Conservation (phyloP, 2,113 vertebrate genomes). For the Micronycteris hirsuta region DNA sequence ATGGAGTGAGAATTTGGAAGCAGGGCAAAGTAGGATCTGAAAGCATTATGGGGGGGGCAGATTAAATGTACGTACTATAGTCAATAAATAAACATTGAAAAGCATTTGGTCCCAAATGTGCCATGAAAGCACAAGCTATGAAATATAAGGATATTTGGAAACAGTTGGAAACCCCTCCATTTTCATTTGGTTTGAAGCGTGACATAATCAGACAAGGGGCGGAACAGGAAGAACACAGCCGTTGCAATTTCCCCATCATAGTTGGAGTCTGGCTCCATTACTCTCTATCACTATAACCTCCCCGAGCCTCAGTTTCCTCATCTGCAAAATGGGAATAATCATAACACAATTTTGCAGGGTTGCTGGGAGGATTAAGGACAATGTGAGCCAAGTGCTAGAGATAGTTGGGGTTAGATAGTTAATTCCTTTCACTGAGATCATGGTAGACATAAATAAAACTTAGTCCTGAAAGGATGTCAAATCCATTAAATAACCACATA, state of each 20-base stretch:
- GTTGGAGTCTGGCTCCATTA: neutral
- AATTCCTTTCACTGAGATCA: neutral
- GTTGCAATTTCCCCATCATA: neutral
- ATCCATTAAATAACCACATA: neutral
- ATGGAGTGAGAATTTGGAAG: neutral
- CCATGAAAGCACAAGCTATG: neutral
- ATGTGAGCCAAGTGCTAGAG: neutral
- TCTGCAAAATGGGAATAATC: neutral
- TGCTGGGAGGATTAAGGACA: neutral
- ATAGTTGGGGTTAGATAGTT: neutral
- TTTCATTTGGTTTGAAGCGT: neutral
- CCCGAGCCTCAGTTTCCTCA: neutral
- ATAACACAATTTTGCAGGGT: neutral
- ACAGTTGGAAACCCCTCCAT: neutral
- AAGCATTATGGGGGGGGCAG: neutral
- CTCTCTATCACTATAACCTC: neutral
- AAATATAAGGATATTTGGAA: slow-evolving; percentile 20
- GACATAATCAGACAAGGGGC: neutral
- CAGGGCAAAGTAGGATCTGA: neutral
- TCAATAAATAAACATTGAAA: neutral
- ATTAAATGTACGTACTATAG: neutral
- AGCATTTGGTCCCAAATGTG: neutral
- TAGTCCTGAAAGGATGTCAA: neutral
- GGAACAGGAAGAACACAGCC: neutral
- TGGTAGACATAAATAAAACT: neutral